These are phyloP conservation scores for Sitodiplosis mosellana DNA, from an alignment of 1,140 invertebrate species.

Conservation along the genomic window DNA sequence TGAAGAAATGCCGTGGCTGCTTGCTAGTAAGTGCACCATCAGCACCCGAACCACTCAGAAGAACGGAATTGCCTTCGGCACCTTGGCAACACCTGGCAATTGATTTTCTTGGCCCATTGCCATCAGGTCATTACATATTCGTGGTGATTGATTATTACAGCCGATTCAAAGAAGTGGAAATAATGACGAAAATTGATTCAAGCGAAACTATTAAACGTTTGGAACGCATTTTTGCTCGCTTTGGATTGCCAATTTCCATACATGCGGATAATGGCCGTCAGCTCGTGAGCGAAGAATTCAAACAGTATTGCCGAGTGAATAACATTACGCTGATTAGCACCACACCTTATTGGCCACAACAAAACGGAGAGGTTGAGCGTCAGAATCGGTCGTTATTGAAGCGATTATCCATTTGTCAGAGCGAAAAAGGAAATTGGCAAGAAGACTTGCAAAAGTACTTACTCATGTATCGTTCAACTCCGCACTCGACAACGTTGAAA, in stretches of 20 bases:
- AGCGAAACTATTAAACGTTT: too few species aligned
- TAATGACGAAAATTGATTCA: too few species aligned
- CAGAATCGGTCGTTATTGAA: too few species aligned
- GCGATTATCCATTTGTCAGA: too few species aligned
- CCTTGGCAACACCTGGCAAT: constrained; percentile 13
- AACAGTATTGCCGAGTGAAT: too few species aligned
- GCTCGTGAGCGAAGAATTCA: constrained; percentile 10
- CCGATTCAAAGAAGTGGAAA: too few species aligned
- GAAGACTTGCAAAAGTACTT: too few species aligned
- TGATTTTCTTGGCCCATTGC: constrained; percentile 13
- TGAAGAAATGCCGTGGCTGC: too few species aligned
- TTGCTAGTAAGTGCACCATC: too few species aligned
- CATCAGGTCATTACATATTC: constrained; percentile 10
- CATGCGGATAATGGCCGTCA: constrained; percentile 12
- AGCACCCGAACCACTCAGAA: too few species aligned
- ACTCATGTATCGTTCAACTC: constrained; percentile 18
- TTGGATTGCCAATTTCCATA: background rate
- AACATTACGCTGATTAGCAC: constrained; percentile 12
- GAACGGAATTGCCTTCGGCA: constrained; percentile 9
- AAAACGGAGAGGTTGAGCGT: constrained; percentile 20
- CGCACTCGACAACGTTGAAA: constrained; percentile 17
- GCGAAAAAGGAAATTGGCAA: too few species aligned
- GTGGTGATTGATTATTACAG: constrained; percentile 12
- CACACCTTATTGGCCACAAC: constrained; percentile 15
- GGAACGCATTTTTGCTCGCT: constrained; percentile 3